These are phyloP conservation scores for Macaca nemestrina DNA, from an alignment of 2,113 vertebrate species.

Conservation along the genomic window DNA sequence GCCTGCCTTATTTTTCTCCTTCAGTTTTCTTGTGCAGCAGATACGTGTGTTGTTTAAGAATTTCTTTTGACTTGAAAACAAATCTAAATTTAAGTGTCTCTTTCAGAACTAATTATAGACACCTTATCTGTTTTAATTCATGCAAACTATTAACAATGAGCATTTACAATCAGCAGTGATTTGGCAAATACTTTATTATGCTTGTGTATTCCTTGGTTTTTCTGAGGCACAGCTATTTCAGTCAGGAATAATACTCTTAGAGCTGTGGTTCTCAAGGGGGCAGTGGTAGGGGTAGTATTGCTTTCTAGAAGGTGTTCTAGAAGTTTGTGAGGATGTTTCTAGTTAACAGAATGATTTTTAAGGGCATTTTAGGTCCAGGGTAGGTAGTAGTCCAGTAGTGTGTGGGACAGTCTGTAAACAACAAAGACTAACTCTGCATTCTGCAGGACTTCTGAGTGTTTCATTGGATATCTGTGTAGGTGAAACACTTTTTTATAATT, in stretches of 20 bases:
- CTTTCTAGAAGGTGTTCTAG: not conserved
- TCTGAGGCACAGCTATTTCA: not conserved
- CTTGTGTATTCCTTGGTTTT: not conserved
- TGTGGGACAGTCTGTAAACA: not conserved
- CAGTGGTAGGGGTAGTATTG: not conserved
- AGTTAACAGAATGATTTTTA: not conserved
- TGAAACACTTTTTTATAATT: not conserved
- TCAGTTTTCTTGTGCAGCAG: slow-evolving; percentile 39
- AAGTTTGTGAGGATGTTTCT: not conserved
- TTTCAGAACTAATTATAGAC: not conserved
- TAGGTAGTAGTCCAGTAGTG: not conserved
- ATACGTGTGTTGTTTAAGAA: not conserved
- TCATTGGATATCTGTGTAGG: not conserved
- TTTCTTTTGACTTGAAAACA: slow-evolving; percentile 33
- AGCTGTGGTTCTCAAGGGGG: not conserved
- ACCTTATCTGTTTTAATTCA: not conserved
- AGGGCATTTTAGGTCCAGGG: not conserved
- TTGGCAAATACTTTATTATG: not conserved
- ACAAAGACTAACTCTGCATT: not conserved
- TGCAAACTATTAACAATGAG: not conserved
- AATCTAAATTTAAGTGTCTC: slow-evolving; percentile 24
- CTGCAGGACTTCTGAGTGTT: not conserved
- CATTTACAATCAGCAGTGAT: not conserved
- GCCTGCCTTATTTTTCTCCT: slow-evolving; percentile 68
- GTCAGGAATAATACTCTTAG: not conserved